Evolutionary conservation across 92 coral and sea anemone species (phyloP), one percentile per base, ranked within the genome.

Genomic region (Pocillopora grandis): DNA sequence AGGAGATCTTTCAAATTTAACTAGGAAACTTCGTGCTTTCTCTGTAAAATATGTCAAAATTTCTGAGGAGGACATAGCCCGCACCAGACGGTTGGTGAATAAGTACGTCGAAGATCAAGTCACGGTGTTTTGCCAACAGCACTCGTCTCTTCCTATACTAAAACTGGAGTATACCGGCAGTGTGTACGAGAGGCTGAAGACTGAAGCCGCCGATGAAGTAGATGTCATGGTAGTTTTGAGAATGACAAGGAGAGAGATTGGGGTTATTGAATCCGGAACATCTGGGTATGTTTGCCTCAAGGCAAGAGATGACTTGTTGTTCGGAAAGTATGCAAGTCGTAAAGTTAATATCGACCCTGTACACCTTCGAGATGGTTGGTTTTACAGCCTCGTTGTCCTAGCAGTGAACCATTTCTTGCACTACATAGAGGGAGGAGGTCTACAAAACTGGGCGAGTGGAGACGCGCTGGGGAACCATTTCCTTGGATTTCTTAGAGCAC

Each of bases 171-270:
- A 79, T 72, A 91, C 97, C n/a, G 97, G 97, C 2, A 93, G 97
- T 33, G 91, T 82, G 61, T 93, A 91, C 61, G 97, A 93, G 80
- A 63, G 75, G 17, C 90, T 93, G 61, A 93, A 93, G 80, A 91
- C 97, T 7, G 97, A 89, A 70, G 91, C 92, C 23, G 92, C 94
- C 19, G 97, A 93, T 71, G 97, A 93, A 57, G 94, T 88, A 27
- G 97, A 93, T 79, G 83, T 93, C 20, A 93, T 91, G 94, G 86
- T 93, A 11, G 88, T 89, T 58, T 12, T 93, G 79, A 90, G 69
- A n/a, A 84, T 85, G 33, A 58, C 66, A 1, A 87, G 80, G 72
- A 62, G 67, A 64, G 68, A 71, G 61, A 70, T 59, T 35, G 69
- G 66, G 55, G 91, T 72, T 73, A 62, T 82, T 58, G 69, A 65